Evolutionary conservation across 2,888 invertebrate genomes (phyloP).

Genomic region (Euspilapteryx auroguttella): DNA sequence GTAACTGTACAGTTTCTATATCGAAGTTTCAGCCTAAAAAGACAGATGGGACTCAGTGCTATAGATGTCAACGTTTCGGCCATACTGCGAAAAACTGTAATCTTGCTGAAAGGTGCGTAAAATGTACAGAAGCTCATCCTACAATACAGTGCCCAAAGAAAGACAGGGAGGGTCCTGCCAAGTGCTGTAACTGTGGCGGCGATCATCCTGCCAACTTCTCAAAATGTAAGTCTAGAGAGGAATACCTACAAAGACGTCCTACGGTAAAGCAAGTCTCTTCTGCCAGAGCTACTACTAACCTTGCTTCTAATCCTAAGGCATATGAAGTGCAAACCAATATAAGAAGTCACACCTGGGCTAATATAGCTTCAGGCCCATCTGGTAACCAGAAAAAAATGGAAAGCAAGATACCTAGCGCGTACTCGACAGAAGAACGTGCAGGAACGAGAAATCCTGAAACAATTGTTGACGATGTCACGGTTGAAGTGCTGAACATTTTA

Average conservation of each 20-base stretch:
- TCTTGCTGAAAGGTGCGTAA: slow-evolving; percentile 4
- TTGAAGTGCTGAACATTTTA: neutral
- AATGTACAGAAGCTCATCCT: slow-evolving; percentile 4
- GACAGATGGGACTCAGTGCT: neutral
- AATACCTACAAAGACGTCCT: slow-evolving; percentile 3
- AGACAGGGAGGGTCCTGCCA: slow-evolving; percentile 1
- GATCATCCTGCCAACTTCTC: slow-evolving; percentile 6
- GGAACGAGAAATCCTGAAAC: neutral
- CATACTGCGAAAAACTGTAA: slow-evolving; percentile 6
- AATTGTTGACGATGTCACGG: neutral
- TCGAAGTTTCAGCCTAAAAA: neutral
- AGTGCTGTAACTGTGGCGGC: slow-evolving; percentile 5
- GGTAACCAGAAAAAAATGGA: too few relatives aligned
- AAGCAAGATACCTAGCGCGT: too few relatives aligned
- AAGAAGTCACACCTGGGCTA: too few relatives aligned
- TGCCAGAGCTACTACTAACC: neutral
- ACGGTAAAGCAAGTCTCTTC: neutral
- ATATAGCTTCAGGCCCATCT: too few relatives aligned
- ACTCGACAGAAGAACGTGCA: neutral
- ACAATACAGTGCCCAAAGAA: slow-evolving; percentile 4
- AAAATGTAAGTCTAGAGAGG: slow-evolving; percentile 3
- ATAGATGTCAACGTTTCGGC: slow-evolving; percentile 6
- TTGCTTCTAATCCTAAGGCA: neutral
- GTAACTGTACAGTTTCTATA: slow-evolving; percentile 3
- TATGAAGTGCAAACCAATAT: too few relatives aligned